Evolutionary conservation across 2,888 invertebrate species (phyloP).

Genomic region (Platerodrilus igneus): DNA sequence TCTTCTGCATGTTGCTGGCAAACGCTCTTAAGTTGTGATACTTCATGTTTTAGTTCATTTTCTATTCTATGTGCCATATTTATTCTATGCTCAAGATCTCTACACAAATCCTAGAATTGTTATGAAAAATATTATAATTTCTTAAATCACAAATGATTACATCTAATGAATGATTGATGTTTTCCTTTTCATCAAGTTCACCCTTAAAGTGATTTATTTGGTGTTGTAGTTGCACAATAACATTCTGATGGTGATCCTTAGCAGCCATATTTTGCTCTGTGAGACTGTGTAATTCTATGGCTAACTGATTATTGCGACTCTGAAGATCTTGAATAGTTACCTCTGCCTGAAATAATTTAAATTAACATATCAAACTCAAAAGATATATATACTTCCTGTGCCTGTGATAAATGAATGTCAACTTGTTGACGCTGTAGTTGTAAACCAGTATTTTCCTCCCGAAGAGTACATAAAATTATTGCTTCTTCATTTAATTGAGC

Average conservation of each 20-base stretch:
- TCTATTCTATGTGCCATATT: conserved; percentile 50
- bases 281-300: conserved; percentile 49
- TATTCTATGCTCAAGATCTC: conserved; percentile 54
- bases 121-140: conserved; percentile 2
- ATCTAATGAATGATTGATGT: conserved; percentile 54
- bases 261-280: conserved; percentile 42
- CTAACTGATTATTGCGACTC: conserved; percentile 40
- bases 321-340: conserved; percentile 43
- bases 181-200: conserved; percentile 52
- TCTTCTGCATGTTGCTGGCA: conserved; percentile 47
- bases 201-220: conserved; percentile 45
- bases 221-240: conserved; percentile 35
- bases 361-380: conserved; percentile 11
- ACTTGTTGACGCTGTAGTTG: conserved; percentile 61
- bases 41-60: conserved; percentile 53
- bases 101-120: conserved; percentile 51
- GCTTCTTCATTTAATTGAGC: conserved; percentile 56
- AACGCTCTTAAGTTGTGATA: conserved; percentile 42
- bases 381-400: conserved; percentile 49
- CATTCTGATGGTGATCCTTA: conserved; percentile 34
- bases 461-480: conserved; percentile 49
- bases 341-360: conserved; percentile 37
- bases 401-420: conserved; percentile 60
- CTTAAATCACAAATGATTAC: conserved; percentile 30
- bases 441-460: conserved; percentile 56